These are phyloP conservation scores for Habrosyne pyritoides DNA, from an alignment of 2,888 invertebrate genomes.

Conservation along the genomic window DNA sequence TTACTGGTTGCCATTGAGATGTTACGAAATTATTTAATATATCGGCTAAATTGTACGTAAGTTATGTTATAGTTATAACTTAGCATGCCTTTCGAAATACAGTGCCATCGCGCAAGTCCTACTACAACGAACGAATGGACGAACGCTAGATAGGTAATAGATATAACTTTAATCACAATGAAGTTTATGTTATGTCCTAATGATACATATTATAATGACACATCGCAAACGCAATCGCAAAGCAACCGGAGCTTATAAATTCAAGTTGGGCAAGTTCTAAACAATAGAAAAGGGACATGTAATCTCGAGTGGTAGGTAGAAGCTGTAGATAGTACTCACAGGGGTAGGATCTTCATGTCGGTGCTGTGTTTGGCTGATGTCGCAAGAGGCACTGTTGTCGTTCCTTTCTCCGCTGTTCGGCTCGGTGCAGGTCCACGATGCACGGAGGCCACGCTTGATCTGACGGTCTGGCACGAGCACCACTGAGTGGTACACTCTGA, in stretches of 20 bases:
- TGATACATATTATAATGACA: conserved; percentile 13
- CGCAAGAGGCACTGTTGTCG: conserved; percentile 54
- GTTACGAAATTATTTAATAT: neutral
- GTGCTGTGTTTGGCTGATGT: conserved; percentile 45
- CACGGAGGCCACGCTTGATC: conserved; percentile 73
- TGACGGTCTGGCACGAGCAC: conserved; percentile 56
- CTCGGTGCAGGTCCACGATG: conserved; percentile 69
- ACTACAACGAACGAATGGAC: conserved; percentile 8
- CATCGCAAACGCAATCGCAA: conserved; percentile 73
- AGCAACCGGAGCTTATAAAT: conserved; percentile 43
- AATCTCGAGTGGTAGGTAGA: neutral
- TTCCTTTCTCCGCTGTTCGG: conserved; percentile 67
- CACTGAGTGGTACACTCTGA: conserved; percentile 54
- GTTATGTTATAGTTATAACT: neutral
- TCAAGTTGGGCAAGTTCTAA: conserved; percentile 18
- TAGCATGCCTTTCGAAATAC: conserved; percentile 28
- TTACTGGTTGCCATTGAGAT: neutral
- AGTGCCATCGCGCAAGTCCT: conserved; percentile 35
- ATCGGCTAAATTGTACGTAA: neutral
- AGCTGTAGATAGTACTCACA: conserved; percentile 58
- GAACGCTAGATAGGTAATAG: neutral
- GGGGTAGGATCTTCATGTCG: conserved; percentile 71
- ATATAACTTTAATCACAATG: neutral
- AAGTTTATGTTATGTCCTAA: neutral
- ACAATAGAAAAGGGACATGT: conserved; percentile 14